Evolutionary conservation across 2,888 invertebrate genomes (phyloP), one percentile per base, ranked within the genome.

Genomic region (Agrotis puta): DNA sequence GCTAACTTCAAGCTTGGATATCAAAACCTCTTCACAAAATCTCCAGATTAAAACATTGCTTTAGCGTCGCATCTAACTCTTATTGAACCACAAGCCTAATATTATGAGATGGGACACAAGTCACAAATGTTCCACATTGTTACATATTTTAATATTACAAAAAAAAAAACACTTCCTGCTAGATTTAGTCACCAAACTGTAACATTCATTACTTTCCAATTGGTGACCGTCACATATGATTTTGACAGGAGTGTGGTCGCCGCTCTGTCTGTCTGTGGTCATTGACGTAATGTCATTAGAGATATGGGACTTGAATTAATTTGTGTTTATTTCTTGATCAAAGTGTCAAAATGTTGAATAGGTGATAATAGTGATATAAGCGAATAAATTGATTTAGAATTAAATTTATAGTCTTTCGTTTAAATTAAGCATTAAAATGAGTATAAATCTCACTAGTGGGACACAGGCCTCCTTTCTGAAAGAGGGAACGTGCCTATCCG

Each of bases 81-180:
- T 20, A 33, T 1, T 74, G 77, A 62, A 6, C 0, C 20, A 48
- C 70, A 62, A 45, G 1, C 70, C 18, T 18, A 56, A 20, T 71
- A 64, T 82, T 84, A 81, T 76, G 83, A 61, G 71, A 82, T 64
- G 76, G 70, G 69, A 78, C 81, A 78, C 64, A 14, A 54, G 66
- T 63, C 70, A 58, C 78, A 81, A 50, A 57, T 47, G 74, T 56
- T 73, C 76, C 65, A 84, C 72, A 77, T 77, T 73, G 73, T 81
- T 79, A 84, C 78, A 81, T 83, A 76, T 81, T 81, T 72, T 81
- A 77, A 75, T 77, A 63, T 43, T n/a, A n/a, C n/a, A n/a, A 39
- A 27, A 2, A 3, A 50, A 58, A 57, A 65, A 57, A 56, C 59
- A 69, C 68, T 83, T 83, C 79, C 82, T 70, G 68, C 64, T 73